A percentile compares a stretch with the other conserved stretches of the same genome.
Evolutionary conservation across 2,113 vertebrate species (phyloP).

Genomic region (Pantherophis guttatus): DNA sequence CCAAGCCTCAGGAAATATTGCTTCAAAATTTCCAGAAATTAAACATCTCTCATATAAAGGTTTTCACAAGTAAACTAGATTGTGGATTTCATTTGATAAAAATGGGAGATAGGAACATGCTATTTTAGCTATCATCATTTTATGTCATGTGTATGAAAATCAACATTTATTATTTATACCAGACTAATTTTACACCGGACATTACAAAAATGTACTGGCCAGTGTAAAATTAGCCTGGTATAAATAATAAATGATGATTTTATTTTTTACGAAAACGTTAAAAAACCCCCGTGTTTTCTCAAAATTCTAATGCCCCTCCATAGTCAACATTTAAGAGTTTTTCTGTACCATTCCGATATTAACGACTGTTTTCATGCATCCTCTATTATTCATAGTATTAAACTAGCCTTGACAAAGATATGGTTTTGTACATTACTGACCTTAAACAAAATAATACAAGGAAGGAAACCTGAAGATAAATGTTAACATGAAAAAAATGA

Average conservation of each 20-base stretch:
- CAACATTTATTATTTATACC: not conserved
- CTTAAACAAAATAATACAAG: not conserved
- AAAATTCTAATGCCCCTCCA: not conserved
- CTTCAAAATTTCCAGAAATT: not conserved
- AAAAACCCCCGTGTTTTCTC: not conserved
- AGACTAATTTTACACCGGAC: not conserved
- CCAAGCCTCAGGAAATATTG: not conserved
- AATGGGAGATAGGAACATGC: not conserved
- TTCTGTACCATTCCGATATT: not conserved
- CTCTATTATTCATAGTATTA: not conserved
- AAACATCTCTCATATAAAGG: not conserved
- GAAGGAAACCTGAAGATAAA: not conserved
- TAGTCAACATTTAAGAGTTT: not conserved
- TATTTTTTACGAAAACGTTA: not conserved
- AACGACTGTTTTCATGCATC: not conserved
- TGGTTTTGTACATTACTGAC: not conserved
- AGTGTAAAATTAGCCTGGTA: too few relatives aligned
- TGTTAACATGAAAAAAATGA: not conserved
- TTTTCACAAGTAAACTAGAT: not conserved
- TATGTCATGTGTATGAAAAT: not conserved
- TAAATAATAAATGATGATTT: too few relatives aligned
- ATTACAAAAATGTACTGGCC: not conserved
- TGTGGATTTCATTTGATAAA: not conserved
- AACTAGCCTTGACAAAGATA: not conserved
- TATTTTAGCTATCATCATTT: not conserved